Evolutionary conservation across 2,888 invertebrate species (phyloP).

Genomic region (Nesidiocoris tenuis): DNA sequence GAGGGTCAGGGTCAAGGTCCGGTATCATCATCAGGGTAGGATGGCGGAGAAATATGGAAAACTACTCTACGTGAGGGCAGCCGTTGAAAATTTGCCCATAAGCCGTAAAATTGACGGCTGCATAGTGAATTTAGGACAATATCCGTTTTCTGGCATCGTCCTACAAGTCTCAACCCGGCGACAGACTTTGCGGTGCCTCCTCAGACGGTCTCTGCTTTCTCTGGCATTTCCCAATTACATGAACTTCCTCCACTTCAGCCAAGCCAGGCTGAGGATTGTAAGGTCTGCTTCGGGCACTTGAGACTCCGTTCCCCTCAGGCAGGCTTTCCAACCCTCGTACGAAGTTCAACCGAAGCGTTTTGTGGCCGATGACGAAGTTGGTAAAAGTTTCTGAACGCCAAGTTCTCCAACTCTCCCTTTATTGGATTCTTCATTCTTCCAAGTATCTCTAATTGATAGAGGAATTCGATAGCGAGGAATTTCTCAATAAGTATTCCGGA

Average conservation of each 20-base stretch:
- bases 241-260: neutral
- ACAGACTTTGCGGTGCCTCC: neutral
- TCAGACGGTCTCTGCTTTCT: neutral
- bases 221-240: neutral
- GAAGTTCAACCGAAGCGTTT: neutral
- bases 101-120: no score
- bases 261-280: neutral
- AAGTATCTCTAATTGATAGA: neutral
- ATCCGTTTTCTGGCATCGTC: neutral
- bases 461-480: no score
- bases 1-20: no score
- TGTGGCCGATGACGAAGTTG: neutral
- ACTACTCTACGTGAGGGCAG: no score
- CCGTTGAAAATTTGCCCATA: no score
- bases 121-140: neutral
- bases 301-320: neutral
- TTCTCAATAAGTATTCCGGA: no score
- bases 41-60: no score
- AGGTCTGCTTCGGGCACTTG: neutral
- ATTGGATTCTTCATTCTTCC: neutral
- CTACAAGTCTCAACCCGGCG: neutral
- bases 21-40: no score
- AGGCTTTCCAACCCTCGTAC: neutral
- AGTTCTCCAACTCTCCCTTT: neutral
- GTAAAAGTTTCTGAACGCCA: neutral